A percentile compares a stretch with the other conserved stretches of the same genome.
phyloP scores from a whole-genome alignment of 2,113 vertebrate species.

The Psephotus haematonotus region DNA sequence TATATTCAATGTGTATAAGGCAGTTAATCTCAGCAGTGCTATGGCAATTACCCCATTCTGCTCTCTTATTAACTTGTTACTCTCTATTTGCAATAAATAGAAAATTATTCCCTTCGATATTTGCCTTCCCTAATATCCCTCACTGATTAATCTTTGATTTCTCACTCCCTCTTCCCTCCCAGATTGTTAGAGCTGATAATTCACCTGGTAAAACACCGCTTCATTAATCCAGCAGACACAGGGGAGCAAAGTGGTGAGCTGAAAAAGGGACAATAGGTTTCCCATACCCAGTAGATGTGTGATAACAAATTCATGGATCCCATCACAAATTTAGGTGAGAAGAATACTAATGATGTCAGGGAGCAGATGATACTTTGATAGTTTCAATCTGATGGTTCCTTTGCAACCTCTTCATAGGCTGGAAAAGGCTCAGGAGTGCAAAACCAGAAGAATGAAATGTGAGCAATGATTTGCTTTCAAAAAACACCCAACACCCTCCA shows the following conservation, averaged over 20 bases:
- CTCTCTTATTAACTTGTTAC: slow-evolving; percentile 6
- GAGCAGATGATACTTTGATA: neutral
- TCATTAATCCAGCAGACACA: neutral
- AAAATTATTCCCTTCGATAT: slow-evolving; percentile 6
- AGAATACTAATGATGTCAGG: neutral
- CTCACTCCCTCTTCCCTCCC: neutral
- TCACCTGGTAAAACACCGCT: neutral
- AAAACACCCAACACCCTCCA: neutral
- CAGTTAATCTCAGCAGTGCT: neutral
- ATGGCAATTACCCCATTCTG: neutral
- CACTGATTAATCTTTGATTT: neutral
- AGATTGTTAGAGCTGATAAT: slow-evolving; percentile 24
- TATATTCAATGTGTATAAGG: neutral
- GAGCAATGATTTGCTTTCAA: neutral
- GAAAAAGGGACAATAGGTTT: neutral
- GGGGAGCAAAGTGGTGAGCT: neutral
- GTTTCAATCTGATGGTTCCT: neutral
- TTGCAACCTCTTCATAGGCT: neutral
- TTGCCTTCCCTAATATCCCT: neutral
- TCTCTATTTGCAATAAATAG: neutral
- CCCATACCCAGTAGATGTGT: neutral
- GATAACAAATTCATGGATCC: slow-evolving; percentile 3
- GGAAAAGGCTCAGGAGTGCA: neutral
- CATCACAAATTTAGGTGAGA: neutral
- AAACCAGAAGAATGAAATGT: neutral